A percentile compares a stretch with the other conserved stretches of the same genome.
These are phyloP conservation scores for Dissostichus mawsoni DNA, from an alignment of 2,113 vertebrate genomes.

Conservation along the genomic window DNA sequence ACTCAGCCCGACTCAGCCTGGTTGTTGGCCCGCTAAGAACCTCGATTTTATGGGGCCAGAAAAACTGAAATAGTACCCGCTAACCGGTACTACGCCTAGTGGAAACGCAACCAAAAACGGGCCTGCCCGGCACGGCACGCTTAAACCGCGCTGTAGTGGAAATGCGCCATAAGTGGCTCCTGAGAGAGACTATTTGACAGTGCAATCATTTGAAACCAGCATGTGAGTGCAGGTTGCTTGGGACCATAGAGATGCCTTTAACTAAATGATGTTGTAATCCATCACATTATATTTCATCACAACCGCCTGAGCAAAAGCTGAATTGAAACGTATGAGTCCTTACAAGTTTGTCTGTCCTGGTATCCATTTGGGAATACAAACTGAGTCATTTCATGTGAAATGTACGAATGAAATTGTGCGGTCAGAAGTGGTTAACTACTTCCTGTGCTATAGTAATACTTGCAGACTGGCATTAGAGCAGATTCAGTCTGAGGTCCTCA, in stretches of 20 bases:
- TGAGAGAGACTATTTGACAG: constrained; percentile 11
- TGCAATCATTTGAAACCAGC: constrained; percentile 29
- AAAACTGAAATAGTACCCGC: no score
- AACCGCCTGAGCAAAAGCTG: constrained; percentile 19
- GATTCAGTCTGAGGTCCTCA: constrained; percentile 30
- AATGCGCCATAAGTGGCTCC: neutral
- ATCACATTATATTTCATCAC: constrained; percentile 57
- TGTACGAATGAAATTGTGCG: neutral
- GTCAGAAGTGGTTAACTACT: constrained; percentile 13
- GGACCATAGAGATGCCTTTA: constrained; percentile 23
- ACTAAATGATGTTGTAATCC: constrained; percentile 46
- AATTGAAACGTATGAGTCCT: constrained; percentile 50
- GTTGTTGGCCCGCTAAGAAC: no score
- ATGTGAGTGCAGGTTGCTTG: constrained; percentile 8
- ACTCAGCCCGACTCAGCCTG: no score
- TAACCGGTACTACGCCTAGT: no score
- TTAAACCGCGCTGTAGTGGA: no score
- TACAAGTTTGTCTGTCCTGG: constrained; percentile 40
- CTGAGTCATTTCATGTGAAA: constrained; percentile 35
- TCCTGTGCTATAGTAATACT: constrained; percentile 5
- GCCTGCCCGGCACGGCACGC: no score
- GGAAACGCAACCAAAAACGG: no score
- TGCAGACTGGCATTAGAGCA: constrained; percentile 7
- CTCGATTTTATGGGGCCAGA: no score
- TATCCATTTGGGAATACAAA: constrained; percentile 35